A percentile compares a stretch with the other conserved stretches of the same genome.
These are phyloP conservation scores for Trachythela sp. DNA, from an alignment of 64 coral and sea anemone genomes.

Conservation along the genomic window DNA sequence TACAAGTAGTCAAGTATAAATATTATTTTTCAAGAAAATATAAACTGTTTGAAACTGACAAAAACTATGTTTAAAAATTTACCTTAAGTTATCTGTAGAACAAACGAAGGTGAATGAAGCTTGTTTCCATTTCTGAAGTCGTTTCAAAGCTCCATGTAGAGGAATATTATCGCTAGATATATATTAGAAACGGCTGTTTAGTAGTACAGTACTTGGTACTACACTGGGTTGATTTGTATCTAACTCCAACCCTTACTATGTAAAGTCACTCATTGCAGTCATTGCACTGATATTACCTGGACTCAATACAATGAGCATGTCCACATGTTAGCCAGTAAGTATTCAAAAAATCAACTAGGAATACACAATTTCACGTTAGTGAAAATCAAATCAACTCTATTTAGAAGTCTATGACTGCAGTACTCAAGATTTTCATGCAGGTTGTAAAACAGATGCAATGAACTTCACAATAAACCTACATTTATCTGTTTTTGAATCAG, in stretches of 20 bases:
- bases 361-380: background rate
- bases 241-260: no score
- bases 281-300: background rate
- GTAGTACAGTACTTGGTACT: background rate
- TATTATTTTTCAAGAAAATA: no score
- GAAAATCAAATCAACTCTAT: background rate
- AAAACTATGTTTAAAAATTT: background rate
- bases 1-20: no score
- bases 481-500: conserved; percentile 38
- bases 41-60: no score
- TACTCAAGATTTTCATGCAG: no score
- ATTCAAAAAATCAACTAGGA: background rate
- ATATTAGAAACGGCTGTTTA: background rate
- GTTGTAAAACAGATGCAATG: background rate
- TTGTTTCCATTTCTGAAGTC: conserved; percentile 53
- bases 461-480: background rate
- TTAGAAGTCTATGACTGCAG: background rate
- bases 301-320: background rate
- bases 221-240: background rate
- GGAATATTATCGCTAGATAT: conserved; percentile 20
- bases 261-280: no score
- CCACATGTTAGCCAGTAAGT: background rate
- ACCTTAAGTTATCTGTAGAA: background rate
- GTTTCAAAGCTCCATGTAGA: conserved; percentile 57
- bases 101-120: conserved; percentile 27